Percentiles rank a stretch among this genome's conserved stretches.
Evolutionary conservation across 2,888 invertebrate genomes (phyloP).

Genomic region (Seladonia tumulorum): DNA sequence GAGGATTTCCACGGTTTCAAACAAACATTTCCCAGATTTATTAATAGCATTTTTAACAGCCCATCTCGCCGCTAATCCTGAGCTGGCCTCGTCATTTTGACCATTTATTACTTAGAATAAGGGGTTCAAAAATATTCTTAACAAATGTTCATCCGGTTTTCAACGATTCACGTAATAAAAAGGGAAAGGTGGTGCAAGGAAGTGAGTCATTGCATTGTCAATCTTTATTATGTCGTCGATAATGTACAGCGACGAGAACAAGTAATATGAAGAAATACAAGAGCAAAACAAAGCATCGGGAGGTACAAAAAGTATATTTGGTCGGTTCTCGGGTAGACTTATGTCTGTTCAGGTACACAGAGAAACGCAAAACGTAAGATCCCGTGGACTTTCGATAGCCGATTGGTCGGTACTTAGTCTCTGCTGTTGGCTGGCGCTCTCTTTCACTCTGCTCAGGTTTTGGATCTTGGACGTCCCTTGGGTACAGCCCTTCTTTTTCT

Average conservation of each 20-base stretch:
- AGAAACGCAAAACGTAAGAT: background rate
- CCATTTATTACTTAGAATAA: background rate
- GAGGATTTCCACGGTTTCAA: background rate
- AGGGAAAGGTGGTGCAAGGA: background rate
- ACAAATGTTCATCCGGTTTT: background rate
- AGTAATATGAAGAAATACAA: background rate
- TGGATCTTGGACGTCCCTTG: slow-evolving; percentile 65
- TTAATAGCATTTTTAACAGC: background rate
- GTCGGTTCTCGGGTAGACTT: background rate
- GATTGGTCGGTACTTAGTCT: slow-evolving; percentile 66
- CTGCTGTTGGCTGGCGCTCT: slow-evolving; percentile 77
- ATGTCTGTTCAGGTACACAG: background rate
- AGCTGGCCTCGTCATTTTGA: background rate
- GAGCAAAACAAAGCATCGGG: background rate
- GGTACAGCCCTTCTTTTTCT: slow-evolving; percentile 34
- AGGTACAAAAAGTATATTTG: slow-evolving; percentile 13
- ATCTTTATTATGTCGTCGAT: background rate
- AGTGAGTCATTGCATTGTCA: background rate
- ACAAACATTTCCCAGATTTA: slow-evolving; percentile 1
- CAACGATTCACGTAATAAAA: background rate
- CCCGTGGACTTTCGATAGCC: background rate
- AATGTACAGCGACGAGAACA: background rate
- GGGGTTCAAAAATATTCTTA: background rate
- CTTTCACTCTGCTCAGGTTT: slow-evolving; percentile 73
- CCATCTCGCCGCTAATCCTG: background rate